A percentile compares a stretch with the other conserved stretches of the same genome.
phyloP scores from a whole-genome alignment of 2,888 invertebrate species.

The Eilema caniola region DNA sequence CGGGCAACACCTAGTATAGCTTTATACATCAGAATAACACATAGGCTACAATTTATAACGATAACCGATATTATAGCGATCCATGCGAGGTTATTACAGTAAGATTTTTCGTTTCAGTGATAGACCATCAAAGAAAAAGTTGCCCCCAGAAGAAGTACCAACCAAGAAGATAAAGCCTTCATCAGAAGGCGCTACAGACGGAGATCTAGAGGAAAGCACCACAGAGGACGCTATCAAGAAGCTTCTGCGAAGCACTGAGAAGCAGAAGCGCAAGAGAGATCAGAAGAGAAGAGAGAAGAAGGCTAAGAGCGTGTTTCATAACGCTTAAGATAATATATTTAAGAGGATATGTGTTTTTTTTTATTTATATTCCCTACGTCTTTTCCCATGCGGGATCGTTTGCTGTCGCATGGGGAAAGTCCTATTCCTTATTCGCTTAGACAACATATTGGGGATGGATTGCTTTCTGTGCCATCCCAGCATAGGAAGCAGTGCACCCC shows the following conservation, averaged over 20 bases:
- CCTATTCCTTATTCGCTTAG: no score
- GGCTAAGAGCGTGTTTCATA: conserved; percentile 80
- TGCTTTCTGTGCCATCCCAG: no score
- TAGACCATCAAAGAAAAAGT: conserved; percentile 58
- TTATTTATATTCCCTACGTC: not conserved
- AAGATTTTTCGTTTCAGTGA: conserved; percentile 57
- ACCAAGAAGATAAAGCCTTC: conserved; percentile 68
- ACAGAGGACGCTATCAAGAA: conserved; percentile 72
- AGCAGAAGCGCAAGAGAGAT: conserved; percentile 73
- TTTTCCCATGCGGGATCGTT: no score
- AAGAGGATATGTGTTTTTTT: not conserved
- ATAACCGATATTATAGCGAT: no score
- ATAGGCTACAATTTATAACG: no score
- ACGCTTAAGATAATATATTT: conserved; percentile 68
- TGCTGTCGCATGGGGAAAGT: no score
- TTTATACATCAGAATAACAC: no score
- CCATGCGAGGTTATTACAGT: no score
- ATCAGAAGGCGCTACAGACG: conserved; percentile 64
- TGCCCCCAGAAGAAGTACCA: conserved; percentile 31
- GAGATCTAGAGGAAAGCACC: conserved; percentile 47
- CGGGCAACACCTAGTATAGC: no score
- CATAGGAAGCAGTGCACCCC: no score
- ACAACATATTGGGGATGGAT: no score
- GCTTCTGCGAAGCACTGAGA: conserved; percentile 79
- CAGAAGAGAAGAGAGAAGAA: conserved; percentile 76